These are phyloP conservation scores for Acanthurus tractus DNA, from an alignment of 2,797 vertebrate species.

Conservation along the genomic window DNA sequence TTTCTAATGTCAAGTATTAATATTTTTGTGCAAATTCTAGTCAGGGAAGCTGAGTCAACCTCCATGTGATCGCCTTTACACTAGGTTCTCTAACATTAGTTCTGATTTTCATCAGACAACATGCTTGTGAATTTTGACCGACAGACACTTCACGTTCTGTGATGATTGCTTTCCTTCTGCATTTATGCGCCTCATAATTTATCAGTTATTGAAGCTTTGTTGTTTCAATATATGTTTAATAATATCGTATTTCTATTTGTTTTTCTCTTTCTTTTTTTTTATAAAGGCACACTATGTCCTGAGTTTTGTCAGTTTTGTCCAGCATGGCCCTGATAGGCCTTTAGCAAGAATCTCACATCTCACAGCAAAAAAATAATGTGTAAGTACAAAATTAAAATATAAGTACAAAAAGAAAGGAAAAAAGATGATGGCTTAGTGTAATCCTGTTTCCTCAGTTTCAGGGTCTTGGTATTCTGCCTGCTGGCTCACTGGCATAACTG, in stretches of 20 bases:
- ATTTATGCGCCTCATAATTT: background rate
- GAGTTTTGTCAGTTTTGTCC: background rate
- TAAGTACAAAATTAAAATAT: too few species aligned
- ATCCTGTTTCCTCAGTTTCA: background rate
- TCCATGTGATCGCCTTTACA: background rate
- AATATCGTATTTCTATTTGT: background rate
- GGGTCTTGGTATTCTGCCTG: background rate
- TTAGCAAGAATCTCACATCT: background rate
- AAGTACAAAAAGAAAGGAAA: background rate
- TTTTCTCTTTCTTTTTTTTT: background rate
- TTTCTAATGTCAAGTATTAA: conserved; percentile 14
- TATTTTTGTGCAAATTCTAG: background rate
- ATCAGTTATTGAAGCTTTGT: background rate
- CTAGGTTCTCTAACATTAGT: background rate
- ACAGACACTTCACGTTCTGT: background rate
- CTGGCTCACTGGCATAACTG: too few species aligned
- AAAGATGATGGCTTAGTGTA: background rate
- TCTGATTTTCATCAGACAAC: background rate
- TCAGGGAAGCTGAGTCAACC: background rate
- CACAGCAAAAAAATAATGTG: too few species aligned
- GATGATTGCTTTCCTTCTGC: background rate
- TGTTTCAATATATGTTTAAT: background rate
- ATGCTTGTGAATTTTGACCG: background rate
- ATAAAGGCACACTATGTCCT: background rate
- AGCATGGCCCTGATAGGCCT: background rate